A percentile compares a stretch with the other conserved stretches of the same genome.
Conservation (phyloP, 2,888 invertebrate species). For the Oligia latruncula region DNA sequence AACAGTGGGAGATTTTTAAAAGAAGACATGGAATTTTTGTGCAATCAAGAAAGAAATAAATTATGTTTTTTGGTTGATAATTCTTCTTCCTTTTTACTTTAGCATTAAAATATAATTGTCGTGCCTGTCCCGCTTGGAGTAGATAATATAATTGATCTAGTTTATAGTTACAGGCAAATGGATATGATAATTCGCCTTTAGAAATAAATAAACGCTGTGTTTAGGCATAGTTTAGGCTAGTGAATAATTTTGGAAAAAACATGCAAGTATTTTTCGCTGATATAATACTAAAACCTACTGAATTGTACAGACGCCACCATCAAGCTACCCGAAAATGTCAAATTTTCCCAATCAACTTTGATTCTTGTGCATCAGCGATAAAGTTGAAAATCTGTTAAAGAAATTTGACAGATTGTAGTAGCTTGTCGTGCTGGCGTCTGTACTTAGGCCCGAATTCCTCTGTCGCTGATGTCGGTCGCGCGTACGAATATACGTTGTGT, state of each 20-base stretch:
- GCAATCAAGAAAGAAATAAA: background rate
- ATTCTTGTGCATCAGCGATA: too few species aligned
- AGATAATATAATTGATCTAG: background rate
- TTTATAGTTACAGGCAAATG: slow-evolving; percentile 3
- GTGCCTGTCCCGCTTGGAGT: slow-evolving; percentile 24
- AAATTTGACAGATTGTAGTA: too few species aligned
- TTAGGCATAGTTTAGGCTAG: slow-evolving; percentile 8
- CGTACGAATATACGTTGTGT: too few species aligned
- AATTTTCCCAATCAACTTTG: too few species aligned
- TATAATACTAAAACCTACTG: background rate
- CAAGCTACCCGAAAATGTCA: too few species aligned
- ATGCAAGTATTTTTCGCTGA: background rate
- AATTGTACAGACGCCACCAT: background rate
- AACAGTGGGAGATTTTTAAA: background rate
- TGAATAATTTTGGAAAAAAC: background rate
- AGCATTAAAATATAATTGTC: slow-evolving; percentile 1
- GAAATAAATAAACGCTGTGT: slow-evolving; percentile 41
- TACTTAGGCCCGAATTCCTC: too few species aligned
- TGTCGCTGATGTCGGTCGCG: too few species aligned
- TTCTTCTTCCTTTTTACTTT: background rate
- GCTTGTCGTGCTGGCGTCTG: too few species aligned
- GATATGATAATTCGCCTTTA: slow-evolving; percentile 6
- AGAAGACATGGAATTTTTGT: background rate
- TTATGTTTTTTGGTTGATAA: background rate
- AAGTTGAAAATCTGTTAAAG: too few species aligned